Evolutionary conservation across 2,888 invertebrate species (phyloP).

Genomic region (Julus scanicus): DNA sequence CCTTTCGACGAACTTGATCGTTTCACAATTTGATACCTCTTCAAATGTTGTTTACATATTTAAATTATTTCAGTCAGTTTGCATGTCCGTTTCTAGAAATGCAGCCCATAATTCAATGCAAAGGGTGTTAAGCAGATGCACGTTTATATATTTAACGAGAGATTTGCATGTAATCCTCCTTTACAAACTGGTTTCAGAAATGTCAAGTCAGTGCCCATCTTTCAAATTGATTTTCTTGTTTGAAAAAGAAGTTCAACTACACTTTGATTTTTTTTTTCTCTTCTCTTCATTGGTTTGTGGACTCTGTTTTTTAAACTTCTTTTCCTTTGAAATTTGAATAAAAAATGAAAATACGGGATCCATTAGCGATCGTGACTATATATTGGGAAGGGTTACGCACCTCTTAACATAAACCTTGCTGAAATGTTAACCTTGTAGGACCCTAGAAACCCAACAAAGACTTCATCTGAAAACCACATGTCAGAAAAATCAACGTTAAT

Average conservation of each 20-base stretch:
- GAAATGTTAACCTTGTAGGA: not conserved
- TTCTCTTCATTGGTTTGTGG: not conserved
- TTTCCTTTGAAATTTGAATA: no score
- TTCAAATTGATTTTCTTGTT: not conserved
- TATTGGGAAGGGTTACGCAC: not conserved
- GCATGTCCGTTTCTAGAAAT: not conserved
- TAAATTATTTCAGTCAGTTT: not conserved
- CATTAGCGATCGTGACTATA: not conserved
- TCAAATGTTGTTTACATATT: not conserved
- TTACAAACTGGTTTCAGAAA: not conserved
- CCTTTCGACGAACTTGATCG: not conserved
- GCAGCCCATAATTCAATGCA: not conserved
- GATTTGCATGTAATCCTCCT: not conserved
- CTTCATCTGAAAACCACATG: not conserved
- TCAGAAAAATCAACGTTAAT: not conserved
- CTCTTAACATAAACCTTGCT: conserved; percentile 3
- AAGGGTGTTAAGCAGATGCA: not conserved
- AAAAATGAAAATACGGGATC: not conserved
- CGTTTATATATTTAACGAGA: not conserved
- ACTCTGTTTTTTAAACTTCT: not conserved
- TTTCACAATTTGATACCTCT: not conserved
- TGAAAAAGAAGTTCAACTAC: conserved; percentile 19
- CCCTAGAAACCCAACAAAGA: not conserved
- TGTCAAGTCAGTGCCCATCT: conserved; percentile 14
- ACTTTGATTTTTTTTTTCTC: not conserved